These are phyloP conservation scores for Zaprionus ghesquierei DNA, from an alignment of 1,140 invertebrate genomes.

Conservation along the genomic window DNA sequence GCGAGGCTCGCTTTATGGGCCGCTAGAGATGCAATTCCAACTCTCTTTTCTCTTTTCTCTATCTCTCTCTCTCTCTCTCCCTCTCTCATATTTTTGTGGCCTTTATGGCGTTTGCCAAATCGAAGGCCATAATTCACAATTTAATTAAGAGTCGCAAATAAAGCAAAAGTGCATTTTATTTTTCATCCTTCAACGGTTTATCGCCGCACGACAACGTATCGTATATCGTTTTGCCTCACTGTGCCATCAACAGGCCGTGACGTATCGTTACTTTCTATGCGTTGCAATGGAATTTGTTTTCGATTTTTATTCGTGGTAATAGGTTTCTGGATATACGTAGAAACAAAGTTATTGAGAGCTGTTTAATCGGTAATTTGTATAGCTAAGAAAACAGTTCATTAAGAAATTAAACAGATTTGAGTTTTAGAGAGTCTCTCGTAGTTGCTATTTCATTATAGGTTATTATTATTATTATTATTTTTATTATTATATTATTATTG, in stretches of 20 bases:
- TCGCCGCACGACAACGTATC: conserved; percentile 28
- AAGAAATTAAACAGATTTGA: too few species aligned
- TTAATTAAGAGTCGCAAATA: conserved; percentile 78
- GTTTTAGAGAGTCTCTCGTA: too few species aligned
- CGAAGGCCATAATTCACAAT: conserved; percentile 80
- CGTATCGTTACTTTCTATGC: neutral
- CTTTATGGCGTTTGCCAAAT: conserved; percentile 74
- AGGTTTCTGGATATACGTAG: too few species aligned
- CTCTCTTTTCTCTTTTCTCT: conserved; percentile 2
- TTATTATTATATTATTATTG: too few species aligned
- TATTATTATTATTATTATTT: too few species aligned
- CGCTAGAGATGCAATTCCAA: conserved; percentile 47
- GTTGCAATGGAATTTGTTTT: neutral
- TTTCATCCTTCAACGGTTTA: conserved; percentile 23
- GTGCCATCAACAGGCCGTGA: neutral
- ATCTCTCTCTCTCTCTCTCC: too few species aligned
- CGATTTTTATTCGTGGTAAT: neutral
- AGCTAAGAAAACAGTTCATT: too few species aligned
- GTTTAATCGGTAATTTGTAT: too few species aligned
- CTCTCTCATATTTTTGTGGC: conserved; percentile 77
- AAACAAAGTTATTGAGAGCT: too few species aligned
- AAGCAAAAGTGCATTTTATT: conserved; percentile 54
- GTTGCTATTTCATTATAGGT: too few species aligned
- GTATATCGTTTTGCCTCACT: conserved; percentile 9
- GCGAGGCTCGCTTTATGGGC: conserved; percentile 43